phyloP scores from a whole-genome alignment of 2,888 invertebrate species.

The Caenorhabditis doughertyi region DNA sequence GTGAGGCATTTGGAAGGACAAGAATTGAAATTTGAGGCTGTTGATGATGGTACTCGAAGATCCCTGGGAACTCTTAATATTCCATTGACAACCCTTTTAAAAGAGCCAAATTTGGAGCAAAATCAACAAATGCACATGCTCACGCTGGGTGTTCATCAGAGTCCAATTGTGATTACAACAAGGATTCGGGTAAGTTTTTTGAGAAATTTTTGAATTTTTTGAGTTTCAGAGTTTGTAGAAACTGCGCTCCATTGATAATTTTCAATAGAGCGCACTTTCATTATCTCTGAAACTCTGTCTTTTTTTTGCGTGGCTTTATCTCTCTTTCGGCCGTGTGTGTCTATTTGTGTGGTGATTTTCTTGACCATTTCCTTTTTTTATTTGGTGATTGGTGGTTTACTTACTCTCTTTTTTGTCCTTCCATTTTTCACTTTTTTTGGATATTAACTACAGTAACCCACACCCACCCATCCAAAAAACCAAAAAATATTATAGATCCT shows the following conservation, averaged over 20 bases:
- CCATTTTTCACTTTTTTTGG: not conserved
- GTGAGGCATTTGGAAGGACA: slow-evolving; percentile 94
- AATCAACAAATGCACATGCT: slow-evolving; percentile 80
- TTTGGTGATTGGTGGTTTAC: slow-evolving; percentile 24
- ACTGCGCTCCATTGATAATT: not conserved
- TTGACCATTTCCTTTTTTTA: not conserved
- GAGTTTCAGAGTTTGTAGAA: no score
- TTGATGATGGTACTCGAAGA: slow-evolving; percentile 79
- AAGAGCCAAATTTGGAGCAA: slow-evolving; percentile 81
- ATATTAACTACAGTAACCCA: not conserved
- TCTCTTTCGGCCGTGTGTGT: slow-evolving; percentile 21
- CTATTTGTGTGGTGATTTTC: slow-evolving; percentile 8
- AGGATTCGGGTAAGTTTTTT: slow-evolving; percentile 75
- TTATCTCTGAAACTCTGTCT: not conserved
- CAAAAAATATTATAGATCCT: slow-evolving; percentile 41
- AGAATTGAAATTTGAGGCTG: slow-evolving; percentile 88
- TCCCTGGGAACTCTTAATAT: slow-evolving; percentile 77
- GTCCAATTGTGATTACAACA: slow-evolving; percentile 80
- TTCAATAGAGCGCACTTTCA: not conserved
- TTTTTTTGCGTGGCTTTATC: slow-evolving; percentile 14
- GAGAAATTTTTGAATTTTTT: no score
- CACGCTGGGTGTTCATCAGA: slow-evolving; percentile 80
- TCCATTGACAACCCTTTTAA: slow-evolving; percentile 75
- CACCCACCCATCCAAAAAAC: not conserved
- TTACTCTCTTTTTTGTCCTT: slow-evolving; percentile 19